Percentiles rank a stretch among this genome's conserved stretches.
Conservation (phyloP, 2,888 invertebrate genomes). For the Morpho achilles region DNA sequence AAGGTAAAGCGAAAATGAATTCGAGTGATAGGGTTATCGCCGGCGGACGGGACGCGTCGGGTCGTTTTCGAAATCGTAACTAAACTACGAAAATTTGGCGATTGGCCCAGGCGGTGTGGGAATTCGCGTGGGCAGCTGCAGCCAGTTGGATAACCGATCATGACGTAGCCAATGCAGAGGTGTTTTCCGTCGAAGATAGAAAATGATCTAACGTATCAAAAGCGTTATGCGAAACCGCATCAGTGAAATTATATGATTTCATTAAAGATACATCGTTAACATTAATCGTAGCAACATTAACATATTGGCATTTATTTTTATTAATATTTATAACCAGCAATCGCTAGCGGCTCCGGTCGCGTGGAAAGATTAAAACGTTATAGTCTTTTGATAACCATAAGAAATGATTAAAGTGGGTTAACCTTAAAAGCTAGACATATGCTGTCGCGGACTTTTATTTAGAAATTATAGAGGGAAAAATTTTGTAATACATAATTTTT, state of each 20-base stretch:
- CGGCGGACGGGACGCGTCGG: conserved; percentile 78
- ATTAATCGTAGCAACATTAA: too few species aligned
- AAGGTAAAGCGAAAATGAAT: conserved; percentile 59
- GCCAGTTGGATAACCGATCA: conserved; percentile 64
- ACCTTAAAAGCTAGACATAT: too few species aligned
- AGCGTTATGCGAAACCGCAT: conserved; percentile 5
- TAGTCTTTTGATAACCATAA: too few species aligned
- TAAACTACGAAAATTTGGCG: conserved; percentile 77
- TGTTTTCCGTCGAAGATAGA: conserved; percentile 74
- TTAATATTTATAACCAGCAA: too few species aligned
- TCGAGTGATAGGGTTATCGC: conserved; percentile 69
- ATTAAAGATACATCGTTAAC: neutral
- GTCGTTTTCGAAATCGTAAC: conserved; percentile 80
- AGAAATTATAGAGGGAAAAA: too few species aligned
- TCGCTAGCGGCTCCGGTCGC: too few species aligned
- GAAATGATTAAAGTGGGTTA: too few species aligned
- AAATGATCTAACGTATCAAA: conserved; percentile 26
- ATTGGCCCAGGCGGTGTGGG: conserved; percentile 69
- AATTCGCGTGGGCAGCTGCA: conserved; percentile 70
- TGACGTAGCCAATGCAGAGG: conserved; percentile 73
- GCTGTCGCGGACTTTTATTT: too few species aligned
- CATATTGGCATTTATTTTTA: too few species aligned
- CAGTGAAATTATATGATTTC: neutral
- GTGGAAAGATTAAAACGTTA: too few species aligned
- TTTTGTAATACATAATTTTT: too few species aligned